phyloP scores from a whole-genome alignment of 2,797 vertebrate genomes.

The Dendrocincla fuliginosa region DNA sequence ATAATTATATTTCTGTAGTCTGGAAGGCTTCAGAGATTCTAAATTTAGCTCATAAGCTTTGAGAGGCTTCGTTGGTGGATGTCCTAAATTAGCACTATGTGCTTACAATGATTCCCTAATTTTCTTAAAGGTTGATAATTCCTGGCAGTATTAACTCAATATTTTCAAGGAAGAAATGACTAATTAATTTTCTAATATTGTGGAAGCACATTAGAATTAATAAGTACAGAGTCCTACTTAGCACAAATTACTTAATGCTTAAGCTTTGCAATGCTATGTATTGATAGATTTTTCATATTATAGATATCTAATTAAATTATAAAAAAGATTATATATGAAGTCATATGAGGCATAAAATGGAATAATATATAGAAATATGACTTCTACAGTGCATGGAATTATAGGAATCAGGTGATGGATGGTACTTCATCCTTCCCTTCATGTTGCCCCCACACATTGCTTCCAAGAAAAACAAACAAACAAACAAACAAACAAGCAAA shows the following conservation, averaged over 20 bases:
- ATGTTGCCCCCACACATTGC: not conserved
- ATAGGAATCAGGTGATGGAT: not conserved
- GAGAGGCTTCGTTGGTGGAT: not conserved
- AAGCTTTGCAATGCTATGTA: not conserved
- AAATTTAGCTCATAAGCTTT: not conserved
- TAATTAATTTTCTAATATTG: slow-evolving; percentile 22
- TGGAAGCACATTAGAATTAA: not conserved
- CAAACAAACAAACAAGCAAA: not conserved
- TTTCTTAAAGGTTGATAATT: slow-evolving; percentile 13
- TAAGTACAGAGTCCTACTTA: not conserved
- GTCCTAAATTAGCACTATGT: not conserved
- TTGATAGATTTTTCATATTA: not conserved
- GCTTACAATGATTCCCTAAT: not conserved
- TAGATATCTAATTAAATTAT: not conserved
- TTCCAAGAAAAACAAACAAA: not conserved
- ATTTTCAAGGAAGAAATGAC: not conserved
- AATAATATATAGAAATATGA: not conserved
- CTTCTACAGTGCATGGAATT: not conserved
- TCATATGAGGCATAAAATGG: not conserved
- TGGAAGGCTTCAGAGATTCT: not conserved
- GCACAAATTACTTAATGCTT: not conserved
- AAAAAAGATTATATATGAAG: not conserved
- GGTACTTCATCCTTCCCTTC: not conserved
- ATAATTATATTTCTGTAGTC: not conserved
- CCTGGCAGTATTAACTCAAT: not conserved